A percentile compares a stretch with the other conserved stretches of the same genome.
phyloP scores from a whole-genome alignment of 2,888 invertebrate genomes.

The Ochropleura plecta region DNA sequence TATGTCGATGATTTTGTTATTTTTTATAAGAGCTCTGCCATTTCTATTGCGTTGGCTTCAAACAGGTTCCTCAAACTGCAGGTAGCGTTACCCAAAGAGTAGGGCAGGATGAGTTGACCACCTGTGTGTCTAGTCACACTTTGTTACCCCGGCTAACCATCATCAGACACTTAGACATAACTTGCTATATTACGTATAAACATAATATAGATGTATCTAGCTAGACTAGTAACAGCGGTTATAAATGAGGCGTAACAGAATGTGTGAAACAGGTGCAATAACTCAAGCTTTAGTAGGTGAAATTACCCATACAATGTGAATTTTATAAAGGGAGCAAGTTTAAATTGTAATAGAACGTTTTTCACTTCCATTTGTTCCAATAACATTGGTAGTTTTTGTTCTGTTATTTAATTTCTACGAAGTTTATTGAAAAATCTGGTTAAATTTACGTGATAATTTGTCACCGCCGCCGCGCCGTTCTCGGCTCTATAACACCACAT shows the following conservation, averaged over 20 bases:
- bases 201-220: too few relatives aligned
- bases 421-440: too few relatives aligned
- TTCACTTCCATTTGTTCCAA: background rate
- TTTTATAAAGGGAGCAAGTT: background rate
- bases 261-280: conserved; percentile 7
- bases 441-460: too few relatives aligned
- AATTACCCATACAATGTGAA: conserved; percentile 17
- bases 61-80: background rate
- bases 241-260: background rate
- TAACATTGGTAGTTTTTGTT: too few relatives aligned
- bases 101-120: background rate
- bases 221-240: background rate
- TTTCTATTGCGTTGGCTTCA: background rate
- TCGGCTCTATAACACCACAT: background rate
- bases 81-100: background rate
- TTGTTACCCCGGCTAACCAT: background rate
- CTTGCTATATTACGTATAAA: background rate
- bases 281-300: background rate
- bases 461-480: too few relatives aligned
- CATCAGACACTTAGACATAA: too few relatives aligned
- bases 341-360: background rate
- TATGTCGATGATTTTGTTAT: background rate
- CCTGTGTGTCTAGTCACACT: background rate
- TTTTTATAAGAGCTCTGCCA: background rate
- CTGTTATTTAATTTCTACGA: too few relatives aligned